phyloP scores from a whole-genome alignment of 2,113 vertebrate species.

The Tupaia chinensis region DNA sequence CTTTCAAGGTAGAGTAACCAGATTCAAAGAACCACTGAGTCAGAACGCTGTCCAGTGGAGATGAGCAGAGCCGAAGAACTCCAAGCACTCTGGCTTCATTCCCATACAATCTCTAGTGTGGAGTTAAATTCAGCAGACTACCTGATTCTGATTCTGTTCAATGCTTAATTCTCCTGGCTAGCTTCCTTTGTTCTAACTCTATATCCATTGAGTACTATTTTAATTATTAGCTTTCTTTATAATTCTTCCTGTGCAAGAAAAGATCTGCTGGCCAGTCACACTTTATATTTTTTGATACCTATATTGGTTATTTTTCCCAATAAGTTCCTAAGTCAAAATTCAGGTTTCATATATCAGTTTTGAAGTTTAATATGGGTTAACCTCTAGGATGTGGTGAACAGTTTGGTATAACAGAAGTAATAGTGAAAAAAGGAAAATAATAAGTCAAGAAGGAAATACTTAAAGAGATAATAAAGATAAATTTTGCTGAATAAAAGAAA shows the following conservation, averaged over 20 bases:
- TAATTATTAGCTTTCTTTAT: neutral
- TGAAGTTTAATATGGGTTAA: neutral
- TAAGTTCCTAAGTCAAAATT: conserved; percentile 28
- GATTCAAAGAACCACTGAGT: neutral
- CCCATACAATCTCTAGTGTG: neutral
- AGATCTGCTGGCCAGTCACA: neutral
- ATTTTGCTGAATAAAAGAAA: neutral
- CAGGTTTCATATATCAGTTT: neutral
- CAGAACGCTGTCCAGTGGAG: accelerated
- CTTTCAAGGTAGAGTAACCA: neutral
- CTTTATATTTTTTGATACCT: neutral
- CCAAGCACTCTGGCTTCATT: neutral
- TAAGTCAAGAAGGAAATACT: neutral
- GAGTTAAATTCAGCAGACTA: neutral
- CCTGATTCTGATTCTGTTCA: neutral
- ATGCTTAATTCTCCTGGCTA: neutral
- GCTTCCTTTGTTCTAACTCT: neutral
- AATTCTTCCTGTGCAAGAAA: neutral
- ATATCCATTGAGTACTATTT: neutral
- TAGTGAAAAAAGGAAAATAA: neutral
- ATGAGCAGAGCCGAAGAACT: neutral
- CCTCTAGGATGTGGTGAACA: neutral
- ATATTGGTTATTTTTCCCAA: neutral
- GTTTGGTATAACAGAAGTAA: neutral
- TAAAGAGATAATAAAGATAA: neutral